A percentile compares a stretch with the other conserved stretches of the same genome.
These are phyloP conservation scores for Macheiramphus alcinus DNA, from an alignment of 2,113 vertebrate species.

Conservation along the genomic window DNA sequence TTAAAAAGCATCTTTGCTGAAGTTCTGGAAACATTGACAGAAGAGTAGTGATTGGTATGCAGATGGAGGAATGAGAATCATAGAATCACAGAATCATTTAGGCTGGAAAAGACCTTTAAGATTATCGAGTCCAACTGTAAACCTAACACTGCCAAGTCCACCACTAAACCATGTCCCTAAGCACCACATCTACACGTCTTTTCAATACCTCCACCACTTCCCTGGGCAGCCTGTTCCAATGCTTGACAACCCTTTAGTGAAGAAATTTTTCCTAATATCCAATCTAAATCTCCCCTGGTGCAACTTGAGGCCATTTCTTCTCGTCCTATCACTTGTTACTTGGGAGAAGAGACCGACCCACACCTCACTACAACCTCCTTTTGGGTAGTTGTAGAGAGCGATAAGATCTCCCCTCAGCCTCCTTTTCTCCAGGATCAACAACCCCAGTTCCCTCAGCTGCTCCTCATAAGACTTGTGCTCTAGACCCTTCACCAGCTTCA, in stretches of 20 bases:
- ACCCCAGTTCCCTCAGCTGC: background rate
- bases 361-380: background rate
- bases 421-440: background rate
- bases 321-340: background rate
- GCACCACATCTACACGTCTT: background rate
- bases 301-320: background rate
- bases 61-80: background rate
- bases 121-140: background rate
- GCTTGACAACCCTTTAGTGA: background rate
- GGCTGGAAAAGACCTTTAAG: background rate
- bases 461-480: background rate
- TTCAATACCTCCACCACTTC: background rate
- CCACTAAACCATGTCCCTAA: background rate
- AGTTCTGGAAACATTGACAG: background rate
- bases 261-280: background rate
- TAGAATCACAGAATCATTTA: background rate
- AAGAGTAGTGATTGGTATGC: background rate
- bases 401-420: background rate
- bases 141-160: background rate
- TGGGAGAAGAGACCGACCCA: background rate
- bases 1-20: background rate
- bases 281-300: rapidly evolving
- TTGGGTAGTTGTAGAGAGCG: background rate
- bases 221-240: background rate
- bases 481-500: background rate